Conservation (phyloP, 2,797 vertebrate genomes). For the Dicrostonyx torquatus region DNA sequence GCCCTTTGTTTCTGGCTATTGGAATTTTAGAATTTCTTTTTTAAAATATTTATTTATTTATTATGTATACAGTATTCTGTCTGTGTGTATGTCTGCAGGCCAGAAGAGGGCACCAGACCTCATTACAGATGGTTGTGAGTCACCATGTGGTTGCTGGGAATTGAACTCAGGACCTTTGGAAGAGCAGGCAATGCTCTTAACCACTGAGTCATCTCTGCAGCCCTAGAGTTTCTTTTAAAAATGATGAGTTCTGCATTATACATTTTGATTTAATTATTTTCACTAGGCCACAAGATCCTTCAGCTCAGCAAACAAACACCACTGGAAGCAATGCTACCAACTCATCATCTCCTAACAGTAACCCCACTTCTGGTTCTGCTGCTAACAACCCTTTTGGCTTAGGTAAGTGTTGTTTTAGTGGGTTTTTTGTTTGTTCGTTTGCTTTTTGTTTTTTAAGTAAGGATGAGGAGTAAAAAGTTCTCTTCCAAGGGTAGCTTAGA, state of each 20-base stretch:
- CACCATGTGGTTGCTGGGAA: too few relatives aligned
- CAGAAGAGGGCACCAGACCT: too few relatives aligned
- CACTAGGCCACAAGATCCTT: conserved; percentile 86
- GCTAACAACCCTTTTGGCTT: conserved; percentile 87
- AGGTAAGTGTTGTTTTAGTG: conserved; percentile 83
- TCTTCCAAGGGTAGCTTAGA: neutral
- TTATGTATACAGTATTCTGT: too few relatives aligned
- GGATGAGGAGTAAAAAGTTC: neutral
- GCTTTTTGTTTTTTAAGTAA: neutral
- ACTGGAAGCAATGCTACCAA: conserved; percentile 83
- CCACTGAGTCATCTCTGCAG: too few relatives aligned
- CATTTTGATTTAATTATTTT: conserved; percentile 63
- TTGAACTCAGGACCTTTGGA: too few relatives aligned
- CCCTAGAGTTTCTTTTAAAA: conserved; percentile 55
- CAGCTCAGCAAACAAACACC: conserved; percentile 84
- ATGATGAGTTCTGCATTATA: conserved; percentile 5
- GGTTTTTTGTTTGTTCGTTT: neutral
- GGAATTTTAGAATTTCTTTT: conserved; percentile 52
- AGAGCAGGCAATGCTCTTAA: too few relatives aligned
- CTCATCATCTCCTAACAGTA: conserved; percentile 84
- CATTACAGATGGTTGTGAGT: too few relatives aligned
- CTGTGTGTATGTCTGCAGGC: too few relatives aligned
- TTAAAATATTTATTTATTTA: too few relatives aligned
- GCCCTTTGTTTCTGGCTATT: conserved; percentile 36
- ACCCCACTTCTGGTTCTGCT: conserved; percentile 84